Evolutionary conservation across 1,140 invertebrate species (phyloP), one percentile per base, ranked within the genome.

Genomic region (Mylabris phalerata): DNA sequence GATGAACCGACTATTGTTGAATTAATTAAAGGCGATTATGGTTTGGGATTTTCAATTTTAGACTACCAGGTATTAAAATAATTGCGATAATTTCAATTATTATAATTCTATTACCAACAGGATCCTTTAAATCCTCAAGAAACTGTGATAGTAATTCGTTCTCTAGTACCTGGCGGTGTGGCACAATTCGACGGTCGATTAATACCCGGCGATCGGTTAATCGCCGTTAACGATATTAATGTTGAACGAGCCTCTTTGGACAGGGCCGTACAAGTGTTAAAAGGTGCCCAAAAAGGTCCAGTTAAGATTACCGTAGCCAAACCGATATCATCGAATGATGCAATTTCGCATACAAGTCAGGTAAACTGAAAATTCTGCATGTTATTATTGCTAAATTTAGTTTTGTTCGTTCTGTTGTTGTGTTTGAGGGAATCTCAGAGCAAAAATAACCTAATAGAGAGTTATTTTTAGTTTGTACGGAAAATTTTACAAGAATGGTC

Each of bases 131-230:
- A 90, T 72, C 81, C 87, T 1, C 80, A 81, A 65, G 86, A 90
- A 67, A 92, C 89, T 24, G 89, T 95, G 68, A 94, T 95, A 71
- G 91, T 95, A 39, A 91, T 95, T 57, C 79, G 90, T 50, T 90
- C 88, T 60, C 79, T 95, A 55, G 92, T 95, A 32, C 84, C 87
- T 4, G 90, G 90, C 25, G 89, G 92, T 11, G 88, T 92, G 39
- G 88, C 90, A 44, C 85, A 92, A 72, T 77, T 82, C 60, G 87
- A 91, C 74, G 88, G 90, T 5, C 79, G 86, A 11, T 79, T 94
- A 6, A 86, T 92, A 51, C 91, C 92, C 9, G 92, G 92, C 1
- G 92, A 94, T 75, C 75, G 92, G 13, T 80, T 95, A 13, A 75
- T 95, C 3, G 88, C 85, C 64, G 91, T 95, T 55, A 94, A 95